Percentiles rank a stretch among this genome's conserved stretches.
Evolutionary conservation across 2,113 vertebrate genomes (phyloP).

Genomic region (Clinocottus analis): DNA sequence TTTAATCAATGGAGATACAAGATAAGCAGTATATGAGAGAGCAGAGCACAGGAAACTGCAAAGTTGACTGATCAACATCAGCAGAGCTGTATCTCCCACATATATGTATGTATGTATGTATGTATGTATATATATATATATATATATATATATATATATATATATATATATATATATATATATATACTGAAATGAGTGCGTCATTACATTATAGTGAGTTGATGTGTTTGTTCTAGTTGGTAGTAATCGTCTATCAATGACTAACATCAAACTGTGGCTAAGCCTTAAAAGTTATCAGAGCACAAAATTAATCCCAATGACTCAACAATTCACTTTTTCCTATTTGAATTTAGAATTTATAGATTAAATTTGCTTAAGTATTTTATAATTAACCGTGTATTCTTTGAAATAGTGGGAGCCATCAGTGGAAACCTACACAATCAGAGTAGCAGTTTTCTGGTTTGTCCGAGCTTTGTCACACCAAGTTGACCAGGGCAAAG

Average conservation of each 20-base stretch:
- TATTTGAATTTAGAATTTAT: neutral
- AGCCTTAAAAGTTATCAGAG: neutral
- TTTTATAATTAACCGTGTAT: neutral
- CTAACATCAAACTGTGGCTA: too few relatives aligned
- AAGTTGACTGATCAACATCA: neutral
- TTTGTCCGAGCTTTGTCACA: constrained; percentile 5
- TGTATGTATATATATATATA: too few relatives aligned
- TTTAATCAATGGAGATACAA: constrained; percentile 30
- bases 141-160: too few relatives aligned
- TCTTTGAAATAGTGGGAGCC: neutral
- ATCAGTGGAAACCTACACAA: neutral
- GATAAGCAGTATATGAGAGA: constrained; percentile 15
- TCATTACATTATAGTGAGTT: too few relatives aligned
- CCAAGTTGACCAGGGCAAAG: constrained; percentile 63
- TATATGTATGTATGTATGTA: too few relatives aligned
- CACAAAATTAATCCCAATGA: neutral
- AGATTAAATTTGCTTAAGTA: neutral
- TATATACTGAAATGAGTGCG: too few relatives aligned
- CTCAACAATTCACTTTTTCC: neutral
- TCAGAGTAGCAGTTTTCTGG: neutral
- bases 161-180: too few relatives aligned
- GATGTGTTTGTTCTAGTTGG: too few relatives aligned
- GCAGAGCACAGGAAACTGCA: constrained; percentile 11
- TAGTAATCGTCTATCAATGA: too few relatives aligned
- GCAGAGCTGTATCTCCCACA: neutral